Evolutionary conservation across 1,140 invertebrate genomes (phyloP), one percentile per base, ranked within the genome.

Genomic region (Andrena cerasifolii): DNA sequence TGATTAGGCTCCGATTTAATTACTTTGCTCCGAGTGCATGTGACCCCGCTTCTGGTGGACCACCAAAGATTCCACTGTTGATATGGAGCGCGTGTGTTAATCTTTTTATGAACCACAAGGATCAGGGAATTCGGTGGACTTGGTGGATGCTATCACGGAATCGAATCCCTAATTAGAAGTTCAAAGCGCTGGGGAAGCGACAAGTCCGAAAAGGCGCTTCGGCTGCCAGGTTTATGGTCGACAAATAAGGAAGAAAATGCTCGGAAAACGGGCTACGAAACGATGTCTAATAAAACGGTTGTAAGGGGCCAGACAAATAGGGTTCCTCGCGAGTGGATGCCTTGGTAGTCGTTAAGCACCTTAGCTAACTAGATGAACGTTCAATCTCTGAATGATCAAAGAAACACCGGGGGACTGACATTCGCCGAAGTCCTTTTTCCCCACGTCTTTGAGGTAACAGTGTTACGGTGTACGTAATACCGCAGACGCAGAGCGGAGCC

Each of bases 91-190:
- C n/a, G n/a, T n/a, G n/a, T n/a, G n/a, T n/a, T n/a, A n/a, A n/a
- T n/a, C n/a, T n/a, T n/a, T n/a, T n/a, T n/a, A n/a, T n/a, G n/a
- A n/a, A n/a, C n/a, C n/a, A n/a, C n/a, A n/a, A n/a, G n/a, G n/a
- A n/a, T n/a, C n/a, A n/a, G n/a, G n/a, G n/a, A n/a, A n/a, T n/a
- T n/a, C n/a, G n/a, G n/a, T n/a, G n/a, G n/a, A n/a, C n/a, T n/a
- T n/a, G 36, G 36, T 40, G 10, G 36, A n/a, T n/a, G n/a, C n/a
- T n/a, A n/a, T 40, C 36, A 5, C 36, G 36, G 36, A 5, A 72
- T 14, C 43, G 47, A 73, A 43, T 73, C 67, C 54, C 40, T 78
- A 81, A 83, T 83, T 83, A 78, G 73, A 78, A 81, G 26, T 58
- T 53, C 28, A 49, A 49, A 74, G 33, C 54, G 10, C 40, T 2